phyloP scores from a whole-genome alignment of 1,140 invertebrate genomes.

The Xylocopa sonorina region DNA sequence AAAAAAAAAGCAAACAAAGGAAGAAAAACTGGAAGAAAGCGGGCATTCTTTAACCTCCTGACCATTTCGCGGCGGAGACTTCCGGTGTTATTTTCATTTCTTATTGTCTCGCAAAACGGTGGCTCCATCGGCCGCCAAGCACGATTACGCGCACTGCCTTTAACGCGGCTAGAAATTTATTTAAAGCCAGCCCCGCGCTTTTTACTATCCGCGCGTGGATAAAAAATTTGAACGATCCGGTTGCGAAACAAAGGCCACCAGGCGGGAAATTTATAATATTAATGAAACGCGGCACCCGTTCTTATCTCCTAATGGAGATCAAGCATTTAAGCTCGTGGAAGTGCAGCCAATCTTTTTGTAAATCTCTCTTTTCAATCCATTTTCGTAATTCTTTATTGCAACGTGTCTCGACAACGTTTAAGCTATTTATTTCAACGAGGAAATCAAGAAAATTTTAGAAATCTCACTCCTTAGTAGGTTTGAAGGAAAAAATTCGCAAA shows the following conservation, averaged over 20 bases:
- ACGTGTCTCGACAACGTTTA: too few relatives aligned
- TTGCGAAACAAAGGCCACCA: slow-evolving; percentile 2
- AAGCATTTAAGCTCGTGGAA: not conserved
- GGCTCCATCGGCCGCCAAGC: not conserved
- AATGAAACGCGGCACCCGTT: slow-evolving; percentile 16
- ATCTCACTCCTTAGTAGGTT: too few relatives aligned
- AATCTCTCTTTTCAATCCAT: not conserved
- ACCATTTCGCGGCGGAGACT: slow-evolving; percentile 6
- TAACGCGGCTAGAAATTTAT: slow-evolving; percentile 28
- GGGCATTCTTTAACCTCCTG: slow-evolving; percentile 2
- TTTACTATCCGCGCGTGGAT: not conserved
- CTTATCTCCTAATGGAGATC: slow-evolving; percentile 21
- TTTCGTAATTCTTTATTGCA: not conserved
- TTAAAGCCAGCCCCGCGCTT: slow-evolving; percentile 8
- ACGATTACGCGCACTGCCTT: not conserved
- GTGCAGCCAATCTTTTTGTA: slow-evolving; percentile 2
- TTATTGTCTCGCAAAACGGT: not conserved
- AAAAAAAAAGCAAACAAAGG: not conserved
- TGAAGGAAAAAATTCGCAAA: too few relatives aligned
- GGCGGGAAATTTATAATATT: slow-evolving; percentile 33
- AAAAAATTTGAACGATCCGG: slow-evolving; percentile 21
- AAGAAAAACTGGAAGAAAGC: not conserved
- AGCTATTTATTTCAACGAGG: too few relatives aligned
- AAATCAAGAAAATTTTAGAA: too few relatives aligned
- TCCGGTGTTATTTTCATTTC: slow-evolving; percentile 6